Evolutionary conservation across 1,140 invertebrate genomes (phyloP), one percentile per base, ranked within the genome.

Genomic region (Scaptomyza graminum): DNA sequence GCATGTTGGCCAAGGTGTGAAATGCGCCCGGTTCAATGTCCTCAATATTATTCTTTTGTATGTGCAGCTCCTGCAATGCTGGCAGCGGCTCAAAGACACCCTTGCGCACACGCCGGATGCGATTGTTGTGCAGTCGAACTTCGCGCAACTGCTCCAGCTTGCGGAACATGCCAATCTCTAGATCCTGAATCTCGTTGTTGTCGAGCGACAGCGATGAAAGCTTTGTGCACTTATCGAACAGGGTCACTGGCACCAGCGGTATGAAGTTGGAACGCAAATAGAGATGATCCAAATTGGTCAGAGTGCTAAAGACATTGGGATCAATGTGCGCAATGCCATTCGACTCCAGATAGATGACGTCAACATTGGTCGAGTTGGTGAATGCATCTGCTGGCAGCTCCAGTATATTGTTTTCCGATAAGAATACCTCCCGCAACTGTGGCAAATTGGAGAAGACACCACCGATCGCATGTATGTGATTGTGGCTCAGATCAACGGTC

Each of bases 401-500:
- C 1, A 97, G 91, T 50, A 98, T 96, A 90, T 98, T 98, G 88
- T 98, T 98, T 90, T 97, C 96, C 0, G 96, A 95, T n/a, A 98
- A 92, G 90, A 97, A 97, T 16, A 98, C 92, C 84, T 96, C 96
- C 39, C 95, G 93, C 2, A 98, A 92, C 62, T 97, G 95, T 0
- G 94, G 94, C 50, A 98, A 91, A 80, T 95, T 94, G 12, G 95
- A 94, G 90, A 98, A 98, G 1, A 97, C 94, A 0, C 96, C 96
- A 31, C 94, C 94, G 1, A 98, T 95, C 62, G 95, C 94, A 90
- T 98, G 97, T 12, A 98, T 93, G 84, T 98, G 97, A 92, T 98
- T 98, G 87, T 97, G 95, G 82, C 96, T 97, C 34, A 98, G 91
- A 90, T 98, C 97, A 73, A 98, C 95, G 0, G 95, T 97, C 31